phyloP scores from a whole-genome alignment of 2,888 invertebrate genomes.

The Phorcus lineatus region DNA sequence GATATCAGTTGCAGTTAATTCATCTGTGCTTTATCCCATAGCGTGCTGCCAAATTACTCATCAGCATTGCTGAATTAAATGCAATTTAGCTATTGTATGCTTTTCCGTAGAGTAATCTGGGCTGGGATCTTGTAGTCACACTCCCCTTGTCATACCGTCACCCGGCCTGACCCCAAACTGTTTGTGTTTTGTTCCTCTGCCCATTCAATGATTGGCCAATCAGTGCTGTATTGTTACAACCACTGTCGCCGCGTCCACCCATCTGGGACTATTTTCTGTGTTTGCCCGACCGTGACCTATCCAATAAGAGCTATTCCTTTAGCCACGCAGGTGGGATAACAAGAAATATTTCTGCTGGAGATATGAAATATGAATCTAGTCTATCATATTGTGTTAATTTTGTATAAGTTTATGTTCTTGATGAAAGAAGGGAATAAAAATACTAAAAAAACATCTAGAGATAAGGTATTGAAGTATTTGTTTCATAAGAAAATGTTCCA shows the following conservation, averaged over 20 bases:
- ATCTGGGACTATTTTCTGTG: constrained; percentile 18
- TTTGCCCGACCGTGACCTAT: background rate
- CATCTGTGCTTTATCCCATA: background rate
- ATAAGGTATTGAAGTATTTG: too few relatives aligned
- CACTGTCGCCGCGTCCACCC: background rate
- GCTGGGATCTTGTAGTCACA: constrained; percentile 6
- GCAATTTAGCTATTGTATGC: constrained; percentile 14
- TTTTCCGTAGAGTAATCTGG: background rate
- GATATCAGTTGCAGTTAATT: constrained; percentile 12
- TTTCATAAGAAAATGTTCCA: too few relatives aligned
- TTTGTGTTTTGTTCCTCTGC: constrained; percentile 9
- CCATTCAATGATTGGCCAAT: constrained; percentile 21
- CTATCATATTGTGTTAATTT: background rate
- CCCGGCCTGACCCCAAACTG: background rate
- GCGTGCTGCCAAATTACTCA: constrained; percentile 18
- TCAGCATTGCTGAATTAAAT: constrained; percentile 15
- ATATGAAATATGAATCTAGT: background rate
- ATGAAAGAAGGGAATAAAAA: too few relatives aligned
- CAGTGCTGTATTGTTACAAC: background rate
- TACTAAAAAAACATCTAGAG: too few relatives aligned
- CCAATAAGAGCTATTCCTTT: background rate
- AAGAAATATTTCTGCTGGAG: background rate
- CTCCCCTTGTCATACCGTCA: background rate
- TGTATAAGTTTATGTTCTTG: too few relatives aligned
- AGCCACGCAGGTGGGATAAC: background rate